Evolutionary conservation across 1,140 invertebrate genomes (phyloP).

Genomic region (Brachionus plicatilis): DNA sequence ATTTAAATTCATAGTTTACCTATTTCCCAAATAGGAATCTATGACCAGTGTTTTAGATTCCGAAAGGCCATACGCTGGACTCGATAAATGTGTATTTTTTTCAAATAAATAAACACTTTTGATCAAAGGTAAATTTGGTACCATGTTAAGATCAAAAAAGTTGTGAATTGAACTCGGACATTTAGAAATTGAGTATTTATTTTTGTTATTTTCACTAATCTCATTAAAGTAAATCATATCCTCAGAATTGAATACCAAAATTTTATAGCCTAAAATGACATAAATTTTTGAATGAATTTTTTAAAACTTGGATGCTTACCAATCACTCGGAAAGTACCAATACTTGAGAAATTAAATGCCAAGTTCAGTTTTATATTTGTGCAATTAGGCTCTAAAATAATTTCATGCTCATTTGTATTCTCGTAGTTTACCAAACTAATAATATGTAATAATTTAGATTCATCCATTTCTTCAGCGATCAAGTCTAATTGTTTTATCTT

Average conservation of each 20-base stretch:
- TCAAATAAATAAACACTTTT: not conserved
- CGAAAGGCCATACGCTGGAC: not conserved
- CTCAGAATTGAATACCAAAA: not conserved
- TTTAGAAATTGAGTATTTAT: slow-evolving; percentile 22
- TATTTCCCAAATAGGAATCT: not conserved
- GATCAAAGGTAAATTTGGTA: not conserved
- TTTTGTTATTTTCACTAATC: not conserved
- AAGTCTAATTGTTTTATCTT: not conserved
- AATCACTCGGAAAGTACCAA: not conserved
- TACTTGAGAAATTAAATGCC: not conserved
- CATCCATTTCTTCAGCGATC: not conserved
- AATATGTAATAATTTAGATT: not conserved
- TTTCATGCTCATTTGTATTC: not conserved
- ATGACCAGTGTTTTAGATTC: not conserved
- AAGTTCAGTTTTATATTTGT: not conserved
- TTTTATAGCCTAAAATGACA: not conserved
- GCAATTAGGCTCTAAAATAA: not conserved
- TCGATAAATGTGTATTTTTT: not conserved
- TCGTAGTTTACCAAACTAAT: not conserved
- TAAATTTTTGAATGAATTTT: not conserved
- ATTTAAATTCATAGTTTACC: not conserved
- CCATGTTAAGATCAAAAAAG: not conserved
- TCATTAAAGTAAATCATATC: not conserved
- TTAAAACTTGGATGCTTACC: not conserved
- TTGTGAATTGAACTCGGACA: not conserved